Percentiles rank a stretch among this genome's conserved stretches.
Evolutionary conservation across 2,888 invertebrate species (phyloP).

Genomic region (Thereva nobilitata): DNA sequence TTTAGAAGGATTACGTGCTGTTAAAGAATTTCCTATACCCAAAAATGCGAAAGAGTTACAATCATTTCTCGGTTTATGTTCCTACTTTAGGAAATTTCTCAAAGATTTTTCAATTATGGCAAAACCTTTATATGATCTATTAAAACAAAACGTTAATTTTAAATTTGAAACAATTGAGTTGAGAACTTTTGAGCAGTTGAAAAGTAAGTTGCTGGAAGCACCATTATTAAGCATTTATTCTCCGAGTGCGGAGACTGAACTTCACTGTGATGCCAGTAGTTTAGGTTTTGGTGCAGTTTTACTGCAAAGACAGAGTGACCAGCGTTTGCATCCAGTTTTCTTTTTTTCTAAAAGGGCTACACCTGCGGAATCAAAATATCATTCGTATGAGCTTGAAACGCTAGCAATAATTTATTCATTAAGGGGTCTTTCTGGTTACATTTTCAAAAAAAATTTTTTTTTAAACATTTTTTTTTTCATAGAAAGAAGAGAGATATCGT

Average conservation of each 20-base stretch:
- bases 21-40: not conserved
- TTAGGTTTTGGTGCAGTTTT: conserved; percentile 49
- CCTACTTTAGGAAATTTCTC: conserved; percentile 25
- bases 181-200: not conserved
- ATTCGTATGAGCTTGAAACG: conserved; percentile 50
- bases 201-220: conserved; percentile 2
- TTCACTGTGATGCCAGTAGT: conserved; percentile 51
- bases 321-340: conserved; percentile 47
- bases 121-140: conserved; percentile 11
- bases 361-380: conserved; percentile 46
- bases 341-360: conserved; percentile 43
- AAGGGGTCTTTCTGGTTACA: too few species aligned
- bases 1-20: not conserved
- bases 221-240: conserved; percentile 47
- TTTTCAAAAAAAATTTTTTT: too few species aligned
- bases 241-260: conserved; percentile 48
- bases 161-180: not conserved
- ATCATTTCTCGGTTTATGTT: conserved; percentile 16
- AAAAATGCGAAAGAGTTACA: not conserved
- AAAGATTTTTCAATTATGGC: conserved; percentile 6
- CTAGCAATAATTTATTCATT: conserved; percentile 45
- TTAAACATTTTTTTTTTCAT: too few species aligned
- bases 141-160: conserved; percentile 4
- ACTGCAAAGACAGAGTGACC: conserved; percentile 47
- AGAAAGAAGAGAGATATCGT: too few species aligned